A percentile compares a stretch with the other conserved stretches of the same genome.
Conservation (phyloP, 2,888 invertebrate genomes). For the Spisula solida region DNA sequence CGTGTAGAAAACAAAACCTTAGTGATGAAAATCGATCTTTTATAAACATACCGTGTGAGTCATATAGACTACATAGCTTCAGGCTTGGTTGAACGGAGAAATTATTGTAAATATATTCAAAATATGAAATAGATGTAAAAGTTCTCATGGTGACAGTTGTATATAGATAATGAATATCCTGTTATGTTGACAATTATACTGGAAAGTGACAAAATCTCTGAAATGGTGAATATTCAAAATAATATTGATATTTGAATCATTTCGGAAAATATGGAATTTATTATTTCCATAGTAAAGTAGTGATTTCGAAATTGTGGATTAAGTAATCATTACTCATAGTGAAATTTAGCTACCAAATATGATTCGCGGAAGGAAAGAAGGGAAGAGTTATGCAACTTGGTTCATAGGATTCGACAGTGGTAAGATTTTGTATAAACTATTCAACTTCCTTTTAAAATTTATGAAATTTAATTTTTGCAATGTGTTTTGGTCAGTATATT, state of each 20-base stretch:
- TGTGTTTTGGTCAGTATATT: too few relatives aligned
- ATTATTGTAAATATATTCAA: background rate
- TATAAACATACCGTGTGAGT: slow-evolving; percentile 6
- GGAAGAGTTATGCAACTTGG: slow-evolving; percentile 81
- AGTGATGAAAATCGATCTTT: slow-evolving; percentile 5
- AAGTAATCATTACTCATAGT: background rate
- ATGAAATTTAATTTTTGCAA: too few relatives aligned
- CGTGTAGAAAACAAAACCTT: background rate
- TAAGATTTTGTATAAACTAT: slow-evolving; percentile 61
- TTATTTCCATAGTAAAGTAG: background rate
- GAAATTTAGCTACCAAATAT: slow-evolving; percentile 55
- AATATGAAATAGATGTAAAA: background rate
- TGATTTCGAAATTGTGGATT: background rate
- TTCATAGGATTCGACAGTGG: slow-evolving; percentile 83
- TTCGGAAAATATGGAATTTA: background rate
- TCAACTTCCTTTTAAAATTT: too few relatives aligned
- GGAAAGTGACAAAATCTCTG: too few relatives aligned
- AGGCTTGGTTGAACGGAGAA: background rate
- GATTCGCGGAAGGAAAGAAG: slow-evolving; percentile 83
- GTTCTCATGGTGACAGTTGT: background rate
- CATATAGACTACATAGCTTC: slow-evolving; percentile 1
- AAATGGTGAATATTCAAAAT: too few relatives aligned
- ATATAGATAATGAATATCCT: too few relatives aligned
- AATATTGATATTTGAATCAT: background rate
- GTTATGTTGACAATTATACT: too few relatives aligned